Evolutionary conservation across 2,113 vertebrate species (phyloP).

Genomic region (Lasiurus borealis): DNA sequence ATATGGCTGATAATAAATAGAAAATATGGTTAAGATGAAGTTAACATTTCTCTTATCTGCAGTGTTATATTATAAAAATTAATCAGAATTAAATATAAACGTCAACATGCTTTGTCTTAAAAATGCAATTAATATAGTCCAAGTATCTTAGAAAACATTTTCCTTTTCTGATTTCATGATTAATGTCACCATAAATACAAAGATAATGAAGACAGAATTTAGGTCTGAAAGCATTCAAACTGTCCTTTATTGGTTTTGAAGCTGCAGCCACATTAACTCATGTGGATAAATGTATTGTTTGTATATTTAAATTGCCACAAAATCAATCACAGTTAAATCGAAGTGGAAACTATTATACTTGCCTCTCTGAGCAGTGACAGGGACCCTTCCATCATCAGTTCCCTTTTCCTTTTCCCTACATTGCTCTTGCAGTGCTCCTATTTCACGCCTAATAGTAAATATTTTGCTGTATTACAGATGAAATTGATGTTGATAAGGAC

Average conservation of each 20-base stretch:
- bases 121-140: constrained; percentile 68
- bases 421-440: background rate
- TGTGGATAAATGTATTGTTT: constrained; percentile 70
- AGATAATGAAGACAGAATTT: constrained; percentile 62
- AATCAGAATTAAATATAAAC: constrained; percentile 78
- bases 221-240: constrained; percentile 62
- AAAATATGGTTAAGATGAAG: constrained; percentile 63
- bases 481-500: background rate
- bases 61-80: constrained; percentile 67
- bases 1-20: constrained; percentile 70
- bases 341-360: constrained; percentile 64
- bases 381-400: background rate
- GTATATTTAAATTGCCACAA: constrained; percentile 60
- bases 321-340: constrained; percentile 65
- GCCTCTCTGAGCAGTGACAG: constrained; percentile 9
- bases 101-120: constrained; percentile 53
- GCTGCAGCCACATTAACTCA: constrained; percentile 36
- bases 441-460: background rate
- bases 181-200: constrained; percentile 61
- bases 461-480: constrained; percentile 35
- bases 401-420: background rate
- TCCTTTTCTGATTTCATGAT: constrained; percentile 68
- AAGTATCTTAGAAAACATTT: constrained; percentile 66
- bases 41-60: constrained; percentile 36
- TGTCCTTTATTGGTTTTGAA: constrained; percentile 70